phyloP scores from a whole-genome alignment of 1,140 invertebrate genomes.

The Eriocheir sinensis region DNA sequence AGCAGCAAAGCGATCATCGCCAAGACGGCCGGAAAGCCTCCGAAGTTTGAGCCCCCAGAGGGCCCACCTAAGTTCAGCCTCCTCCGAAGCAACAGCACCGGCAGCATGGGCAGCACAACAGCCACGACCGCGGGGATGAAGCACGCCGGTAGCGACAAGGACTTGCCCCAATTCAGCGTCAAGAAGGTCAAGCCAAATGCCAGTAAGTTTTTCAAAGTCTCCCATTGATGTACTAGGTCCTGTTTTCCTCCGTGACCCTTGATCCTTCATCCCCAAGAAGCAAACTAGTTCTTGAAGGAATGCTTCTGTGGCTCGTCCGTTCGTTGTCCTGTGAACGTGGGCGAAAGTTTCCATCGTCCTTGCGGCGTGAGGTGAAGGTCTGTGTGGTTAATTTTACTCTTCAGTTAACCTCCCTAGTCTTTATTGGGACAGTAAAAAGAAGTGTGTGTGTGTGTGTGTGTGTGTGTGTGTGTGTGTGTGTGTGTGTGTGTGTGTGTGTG shows the following conservation, averaged over 20 bases:
- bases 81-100: constrained; percentile 78
- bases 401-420: too few relatives aligned
- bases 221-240: background rate
- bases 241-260: background rate
- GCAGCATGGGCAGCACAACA: constrained; percentile 67
- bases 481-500: constrained; percentile 43
- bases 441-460: background rate
- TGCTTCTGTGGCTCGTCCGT: too few relatives aligned
- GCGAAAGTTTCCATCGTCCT: background rate
- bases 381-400: too few relatives aligned
- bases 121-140: constrained; percentile 41
- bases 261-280: background rate
- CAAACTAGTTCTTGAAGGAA: too few relatives aligned
- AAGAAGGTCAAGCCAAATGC: constrained; percentile 77
- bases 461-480: constrained; percentile 24
- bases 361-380: background rate
- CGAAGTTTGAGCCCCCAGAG: constrained; percentile 63
- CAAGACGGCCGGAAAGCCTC: constrained; percentile 71
- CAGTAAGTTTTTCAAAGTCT: constrained; percentile 60
- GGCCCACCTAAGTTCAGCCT: constrained; percentile 77
- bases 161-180: constrained; percentile 78
- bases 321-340: too few relatives aligned
- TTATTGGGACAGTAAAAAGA: background rate
- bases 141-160: constrained; percentile 76
- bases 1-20: constrained; percentile 55